Conservation (phyloP, 2,888 invertebrate species). For the Nasonia oneida region DNA sequence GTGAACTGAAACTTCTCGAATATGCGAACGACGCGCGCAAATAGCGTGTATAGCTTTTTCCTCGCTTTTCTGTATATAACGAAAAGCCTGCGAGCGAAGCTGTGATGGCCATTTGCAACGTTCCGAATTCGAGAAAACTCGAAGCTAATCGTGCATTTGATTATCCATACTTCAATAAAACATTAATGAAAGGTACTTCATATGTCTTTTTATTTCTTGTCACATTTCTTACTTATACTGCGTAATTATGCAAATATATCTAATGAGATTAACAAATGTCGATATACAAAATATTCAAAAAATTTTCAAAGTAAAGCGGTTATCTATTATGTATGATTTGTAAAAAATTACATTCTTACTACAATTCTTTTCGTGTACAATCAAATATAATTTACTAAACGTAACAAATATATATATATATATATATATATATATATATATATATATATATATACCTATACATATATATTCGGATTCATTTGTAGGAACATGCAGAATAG, state of each 20-base stretch:
- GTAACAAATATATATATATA: constrained; percentile 30
- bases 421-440: constrained; percentile 28
- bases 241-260: constrained; percentile 19
- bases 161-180: constrained; percentile 61
- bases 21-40: neutral
- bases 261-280: constrained; percentile 26
- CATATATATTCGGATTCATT: constrained; percentile 22
- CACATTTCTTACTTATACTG: constrained; percentile 23
- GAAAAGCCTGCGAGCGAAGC: constrained; percentile 18
- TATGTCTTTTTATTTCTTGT: constrained; percentile 25
- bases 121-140: constrained; percentile 12
- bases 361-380: constrained; percentile 21
- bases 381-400: constrained; percentile 35
- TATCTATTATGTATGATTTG: constrained; percentile 14
- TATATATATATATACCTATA: constrained; percentile 22
- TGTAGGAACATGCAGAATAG: constrained; percentile 48
- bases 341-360: constrained; percentile 44
- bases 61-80: neutral
- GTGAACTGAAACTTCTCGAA: constrained; percentile 25
- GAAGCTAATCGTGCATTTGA: constrained; percentile 59
- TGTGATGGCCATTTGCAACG: neutral
- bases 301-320: constrained; percentile 28
- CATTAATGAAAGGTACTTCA: constrained; percentile 46
- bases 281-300: constrained; percentile 33
- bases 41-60: neutral